Base-by-base conservation (phyloP, 2,113 vertebrate genomes). In the Myrmecobius fasciatus region DNA sequence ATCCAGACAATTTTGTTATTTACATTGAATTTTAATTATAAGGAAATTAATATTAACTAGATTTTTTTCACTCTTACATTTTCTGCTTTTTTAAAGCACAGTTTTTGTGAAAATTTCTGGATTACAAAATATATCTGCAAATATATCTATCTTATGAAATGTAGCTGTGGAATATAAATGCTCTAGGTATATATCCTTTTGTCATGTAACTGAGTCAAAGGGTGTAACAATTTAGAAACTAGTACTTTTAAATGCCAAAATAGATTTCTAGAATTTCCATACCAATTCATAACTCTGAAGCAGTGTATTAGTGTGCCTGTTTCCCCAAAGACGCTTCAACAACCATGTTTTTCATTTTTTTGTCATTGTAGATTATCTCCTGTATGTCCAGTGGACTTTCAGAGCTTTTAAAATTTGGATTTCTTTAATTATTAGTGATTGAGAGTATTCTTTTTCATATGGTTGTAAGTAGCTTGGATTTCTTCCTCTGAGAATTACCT, bases 21-120 rank as follows among this genome's bases (percentile, higher is more conserved):
- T 95, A 43, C 89, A 92, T 91, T 36, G 22, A 28, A 22, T 90
- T 83, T 46, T n/a, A 53, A 93, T 92, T 93, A 31, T 46, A 91
- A 52, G 12, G 24, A 95, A 60, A 90, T 92, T 54, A 95, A 31
- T 46, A 51, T 60, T 89, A 36, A 0, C 7, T 53, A 89, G 56
- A 46, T 14, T 51, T 52, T 53, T 25, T 14, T 48, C 31, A 31
- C 91, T 96, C 93, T 48, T 93, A 49, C 4, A 53, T 20, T 83
- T 94, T 90, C 36, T 54, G 31, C 46, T 47, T 89, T 92, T 25
- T 51, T 47, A 95, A 53, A 10, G 8, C 46, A 51, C 49, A 51
- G 31, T 89, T 89, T 46, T 31, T 20, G 47, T n/a, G 48, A 56
- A 14, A 88, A 43, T 12, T n/a, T n/a, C 12, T 75, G 31, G 60